These are phyloP conservation scores for Penaeus monodon DNA, from an alignment of 2,888 invertebrate genomes.

Conservation along the genomic window DNA sequence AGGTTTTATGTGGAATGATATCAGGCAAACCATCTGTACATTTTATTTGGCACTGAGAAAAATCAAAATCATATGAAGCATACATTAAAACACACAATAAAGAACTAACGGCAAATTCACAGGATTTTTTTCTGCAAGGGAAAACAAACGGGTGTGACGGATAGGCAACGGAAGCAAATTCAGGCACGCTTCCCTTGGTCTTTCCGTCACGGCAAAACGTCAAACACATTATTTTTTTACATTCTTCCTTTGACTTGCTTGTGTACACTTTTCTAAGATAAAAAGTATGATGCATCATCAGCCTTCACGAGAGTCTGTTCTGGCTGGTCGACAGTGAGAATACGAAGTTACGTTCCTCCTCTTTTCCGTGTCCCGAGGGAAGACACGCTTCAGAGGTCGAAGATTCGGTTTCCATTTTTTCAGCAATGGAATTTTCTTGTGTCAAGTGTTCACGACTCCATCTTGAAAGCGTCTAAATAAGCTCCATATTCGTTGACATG, in stretches of 20 bases:
- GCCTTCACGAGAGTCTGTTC: conserved; percentile 26
- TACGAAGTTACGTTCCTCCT: conserved; percentile 17
- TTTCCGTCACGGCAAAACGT: conserved; percentile 8
- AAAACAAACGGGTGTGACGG: conserved; percentile 29
- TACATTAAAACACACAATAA: conserved; percentile 43
- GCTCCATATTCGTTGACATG: conserved; percentile 36
- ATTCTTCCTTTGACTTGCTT: conserved; percentile 41
- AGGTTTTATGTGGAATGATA: conserved; percentile 51
- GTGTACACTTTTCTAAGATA: conserved; percentile 20
- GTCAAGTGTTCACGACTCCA: conserved; percentile 38
- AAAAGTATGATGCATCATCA: conserved; percentile 35
- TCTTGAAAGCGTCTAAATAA: conserved; percentile 26
- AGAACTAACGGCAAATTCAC: conserved; percentile 30
- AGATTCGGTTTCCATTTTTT: not conserved
- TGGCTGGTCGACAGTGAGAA: conserved; percentile 45
- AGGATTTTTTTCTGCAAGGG: conserved; percentile 33
- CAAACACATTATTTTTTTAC: conserved; percentile 13
- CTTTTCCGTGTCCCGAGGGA: conserved; percentile 24
- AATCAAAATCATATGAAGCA: conserved; percentile 26
- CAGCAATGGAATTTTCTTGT: conserved; percentile 6
- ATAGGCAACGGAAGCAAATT: conserved; percentile 22
- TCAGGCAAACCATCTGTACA: conserved; percentile 49
- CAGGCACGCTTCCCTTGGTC: conserved; percentile 38
- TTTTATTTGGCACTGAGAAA: conserved; percentile 45
- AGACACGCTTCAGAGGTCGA: conserved; percentile 41